Percentiles rank a stretch among this genome's conserved stretches.
Conservation (phyloP, 2,888 invertebrate genomes). For the Theretra japonica region DNA sequence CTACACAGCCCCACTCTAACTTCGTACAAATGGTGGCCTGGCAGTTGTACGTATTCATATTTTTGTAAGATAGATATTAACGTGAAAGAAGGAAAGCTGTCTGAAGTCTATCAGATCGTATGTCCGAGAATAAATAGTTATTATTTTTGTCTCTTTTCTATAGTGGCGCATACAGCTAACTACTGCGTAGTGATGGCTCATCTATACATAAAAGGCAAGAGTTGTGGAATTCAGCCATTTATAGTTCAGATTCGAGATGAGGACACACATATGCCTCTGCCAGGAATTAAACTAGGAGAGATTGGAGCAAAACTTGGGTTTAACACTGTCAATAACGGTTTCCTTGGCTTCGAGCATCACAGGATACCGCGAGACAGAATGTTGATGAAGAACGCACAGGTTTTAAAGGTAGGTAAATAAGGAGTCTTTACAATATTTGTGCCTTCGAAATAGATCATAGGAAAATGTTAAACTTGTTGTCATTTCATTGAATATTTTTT, state of each 20-base stretch:
- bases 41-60: slow-evolving; percentile 88
- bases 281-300: slow-evolving; percentile 95
- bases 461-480: too few species aligned
- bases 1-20: slow-evolving; percentile 94
- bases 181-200: slow-evolving; percentile 96
- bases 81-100: too few species aligned
- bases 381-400: slow-evolving; percentile 97
- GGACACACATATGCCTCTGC: slow-evolving; percentile 94
- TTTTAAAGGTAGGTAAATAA: slow-evolving; percentile 78
- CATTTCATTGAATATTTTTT: too few species aligned
- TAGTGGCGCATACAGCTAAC: slow-evolving; percentile 97
- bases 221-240: slow-evolving; percentile 95
- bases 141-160: slow-evolving; percentile 38
- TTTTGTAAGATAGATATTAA: neutral
- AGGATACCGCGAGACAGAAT: slow-evolving; percentile 94
- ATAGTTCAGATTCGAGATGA: slow-evolving; percentile 95
- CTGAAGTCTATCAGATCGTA: too few species aligned
- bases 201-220: slow-evolving; percentile 91
- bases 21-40: slow-evolving; percentile 99
- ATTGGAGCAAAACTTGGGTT: slow-evolving; percentile 97
- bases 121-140: neutral
- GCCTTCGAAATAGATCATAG: too few species aligned
- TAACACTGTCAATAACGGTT: slow-evolving; percentile 96
- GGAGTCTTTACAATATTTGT: neutral
- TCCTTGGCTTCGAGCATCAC: slow-evolving; percentile 93